Percentiles rank a stretch among this genome's conserved stretches.
These are phyloP conservation scores for Pseudorectes ferrugineus DNA, from an alignment of 2,113 vertebrate species.

Conservation along the genomic window DNA sequence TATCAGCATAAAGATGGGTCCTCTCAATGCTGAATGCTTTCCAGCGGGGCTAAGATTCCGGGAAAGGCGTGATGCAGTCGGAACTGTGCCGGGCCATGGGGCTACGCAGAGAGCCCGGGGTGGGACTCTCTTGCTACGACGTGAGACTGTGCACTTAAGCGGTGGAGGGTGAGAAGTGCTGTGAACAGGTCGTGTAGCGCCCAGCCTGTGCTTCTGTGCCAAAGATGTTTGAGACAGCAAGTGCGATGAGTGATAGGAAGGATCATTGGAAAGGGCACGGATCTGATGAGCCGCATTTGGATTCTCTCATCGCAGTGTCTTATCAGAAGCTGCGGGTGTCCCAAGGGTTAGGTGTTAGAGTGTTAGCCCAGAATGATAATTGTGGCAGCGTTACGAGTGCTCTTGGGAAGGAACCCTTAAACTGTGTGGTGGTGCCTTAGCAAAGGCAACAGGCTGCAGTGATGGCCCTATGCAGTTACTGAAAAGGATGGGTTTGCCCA, in stretches of 20 bases:
- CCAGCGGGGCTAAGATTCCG: constrained; percentile 70
- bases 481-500: background rate
- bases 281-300: background rate
- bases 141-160: background rate
- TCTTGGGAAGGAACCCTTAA: constrained; percentile 14
- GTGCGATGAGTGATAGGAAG: background rate
- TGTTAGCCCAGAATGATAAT: constrained; percentile 4
- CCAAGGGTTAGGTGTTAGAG: constrained; percentile 3
- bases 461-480: background rate
- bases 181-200: background rate
- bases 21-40: constrained; percentile 75
- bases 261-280: background rate
- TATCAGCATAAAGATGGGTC: constrained; percentile 82
- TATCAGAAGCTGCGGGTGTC: background rate
- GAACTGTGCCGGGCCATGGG: background rate
- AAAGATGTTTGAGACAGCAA: background rate
- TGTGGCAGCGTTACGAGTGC: background rate
- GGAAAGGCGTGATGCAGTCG: background rate
- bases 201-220: background rate
- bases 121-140: background rate
- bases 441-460: background rate
- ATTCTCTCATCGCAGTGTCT: background rate
- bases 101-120: background rate
- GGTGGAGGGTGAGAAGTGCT: background rate
- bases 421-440: background rate